Evolutionary conservation across 2,113 vertebrate genomes (phyloP).

Genomic region (Cochlearius cochlearius): DNA sequence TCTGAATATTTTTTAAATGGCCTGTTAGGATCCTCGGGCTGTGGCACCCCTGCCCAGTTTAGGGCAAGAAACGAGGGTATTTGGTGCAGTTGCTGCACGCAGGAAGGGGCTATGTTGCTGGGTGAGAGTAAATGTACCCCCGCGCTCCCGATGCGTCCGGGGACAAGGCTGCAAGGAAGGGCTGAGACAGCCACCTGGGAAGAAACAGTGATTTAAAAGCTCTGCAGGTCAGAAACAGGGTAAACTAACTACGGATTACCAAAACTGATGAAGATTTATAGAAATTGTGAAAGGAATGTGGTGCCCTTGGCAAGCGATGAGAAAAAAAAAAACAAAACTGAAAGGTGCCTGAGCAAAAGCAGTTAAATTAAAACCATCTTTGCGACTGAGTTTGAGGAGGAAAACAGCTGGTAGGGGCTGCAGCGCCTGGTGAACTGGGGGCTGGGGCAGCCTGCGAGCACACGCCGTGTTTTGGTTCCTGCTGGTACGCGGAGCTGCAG

Average conservation of each 20-base stretch:
- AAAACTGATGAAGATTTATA: conserved; percentile 46
- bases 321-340: background rate
- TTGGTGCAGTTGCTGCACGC: background rate
- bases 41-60: background rate
- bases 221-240: conserved; percentile 2
- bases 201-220: background rate
- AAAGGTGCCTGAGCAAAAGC: conserved; percentile 37
- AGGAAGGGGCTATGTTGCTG: background rate
- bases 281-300: conserved; percentile 6
- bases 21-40: background rate
- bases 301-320: conserved; percentile 21
- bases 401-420: conserved; percentile 21
- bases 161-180: background rate
- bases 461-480: background rate
- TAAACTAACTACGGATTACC: background rate
- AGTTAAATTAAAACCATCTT: conserved; percentile 37
- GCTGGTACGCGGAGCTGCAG: background rate
- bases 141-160: accelerated
- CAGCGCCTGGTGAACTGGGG: background rate
- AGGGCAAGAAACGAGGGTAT: background rate
- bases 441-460: background rate
- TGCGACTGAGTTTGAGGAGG: background rate
- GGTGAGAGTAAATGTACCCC: background rate
- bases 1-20: background rate
- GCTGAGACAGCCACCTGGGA: accelerated